Conservation (phyloP, 2,888 invertebrate genomes). For the Bombylius discolor region DNA sequence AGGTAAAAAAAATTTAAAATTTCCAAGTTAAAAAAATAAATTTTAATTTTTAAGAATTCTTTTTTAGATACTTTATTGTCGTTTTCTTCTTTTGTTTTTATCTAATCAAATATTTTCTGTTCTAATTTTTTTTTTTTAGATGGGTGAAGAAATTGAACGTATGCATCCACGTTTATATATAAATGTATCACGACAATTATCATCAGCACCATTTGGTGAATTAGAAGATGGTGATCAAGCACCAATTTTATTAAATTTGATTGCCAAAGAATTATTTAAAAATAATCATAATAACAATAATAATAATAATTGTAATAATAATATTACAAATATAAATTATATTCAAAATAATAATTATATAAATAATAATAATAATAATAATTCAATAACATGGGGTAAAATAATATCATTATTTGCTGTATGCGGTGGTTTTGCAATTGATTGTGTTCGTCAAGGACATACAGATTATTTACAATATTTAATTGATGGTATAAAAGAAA, state of each 20-base stretch:
- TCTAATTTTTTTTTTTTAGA: constrained; percentile 17
- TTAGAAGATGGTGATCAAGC: constrained; percentile 39
- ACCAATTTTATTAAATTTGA: constrained; percentile 46
- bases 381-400: constrained; percentile 67
- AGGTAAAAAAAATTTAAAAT: too few species aligned
- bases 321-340: constrained; percentile 51
- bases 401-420: constrained; percentile 67
- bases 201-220: constrained; percentile 46
- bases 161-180: constrained; percentile 64
- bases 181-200: constrained; percentile 61
- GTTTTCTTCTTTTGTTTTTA: too few species aligned
- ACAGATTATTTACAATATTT: constrained; percentile 66
- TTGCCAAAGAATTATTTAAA: constrained; percentile 58
- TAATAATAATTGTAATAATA: constrained; percentile 43
- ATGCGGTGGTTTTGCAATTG: constrained; percentile 70
- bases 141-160: constrained; percentile 61
- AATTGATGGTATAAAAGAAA: constrained; percentile 62
- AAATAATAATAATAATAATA: not conserved
- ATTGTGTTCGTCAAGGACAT: constrained; percentile 60
- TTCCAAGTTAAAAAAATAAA: too few species aligned
- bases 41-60: too few species aligned
- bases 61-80: too few species aligned
- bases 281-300: constrained; percentile 38
- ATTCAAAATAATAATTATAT: constrained; percentile 25
- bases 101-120: not conserved